Base-by-base conservation (phyloP, 1,140 invertebrate genomes). In the Octopus sinensis region DNA sequence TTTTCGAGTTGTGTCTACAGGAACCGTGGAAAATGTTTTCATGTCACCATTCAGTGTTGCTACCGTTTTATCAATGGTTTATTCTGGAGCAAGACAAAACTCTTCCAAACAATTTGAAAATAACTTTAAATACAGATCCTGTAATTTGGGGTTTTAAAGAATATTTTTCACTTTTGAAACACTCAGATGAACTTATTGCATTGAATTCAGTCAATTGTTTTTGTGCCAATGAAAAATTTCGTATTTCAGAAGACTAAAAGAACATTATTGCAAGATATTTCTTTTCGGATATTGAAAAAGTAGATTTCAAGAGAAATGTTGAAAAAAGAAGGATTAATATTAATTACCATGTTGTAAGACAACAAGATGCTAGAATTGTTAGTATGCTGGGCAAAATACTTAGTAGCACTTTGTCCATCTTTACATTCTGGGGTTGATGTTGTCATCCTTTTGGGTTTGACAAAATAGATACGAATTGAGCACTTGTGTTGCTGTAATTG, bases 21-120 rank as follows among this genome's bases (percentile, higher is more conserved):
- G 17, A 10, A 10, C 9, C 17, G 17, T 9, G 1, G 77, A 75
- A 93, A 97, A 96, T 89, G 88, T 97, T 7, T 96, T 97, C 91
- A 95, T 96, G 87, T 97, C 96, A 30, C 96, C 96, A 0, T 94
- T 95, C 89, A 96, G 95, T 84, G 93, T 96, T n/a, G 94, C 96
- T 87, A 93, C 96, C 82, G 94, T 95, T 0, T 86, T 97, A 10
- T 88, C 94, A 17, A 91, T 97, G n/a, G 94, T 94, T 0, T 96
- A 95, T 86, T 95, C 96, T 84, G 93, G 95, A 0, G 89, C 95
- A 0, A 92, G 92, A 1, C 93, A 93, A 6, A 90, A 93, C 13
- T 96, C 96, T 0, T 95, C 95, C 84, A 84, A 89, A 23, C 62
- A 84, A 76, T 51, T 86, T 80, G 80, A 71, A n/a, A 43, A 80